Base-by-base conservation (phyloP, 2,888 invertebrate species). In the Acronicta psi region DNA sequence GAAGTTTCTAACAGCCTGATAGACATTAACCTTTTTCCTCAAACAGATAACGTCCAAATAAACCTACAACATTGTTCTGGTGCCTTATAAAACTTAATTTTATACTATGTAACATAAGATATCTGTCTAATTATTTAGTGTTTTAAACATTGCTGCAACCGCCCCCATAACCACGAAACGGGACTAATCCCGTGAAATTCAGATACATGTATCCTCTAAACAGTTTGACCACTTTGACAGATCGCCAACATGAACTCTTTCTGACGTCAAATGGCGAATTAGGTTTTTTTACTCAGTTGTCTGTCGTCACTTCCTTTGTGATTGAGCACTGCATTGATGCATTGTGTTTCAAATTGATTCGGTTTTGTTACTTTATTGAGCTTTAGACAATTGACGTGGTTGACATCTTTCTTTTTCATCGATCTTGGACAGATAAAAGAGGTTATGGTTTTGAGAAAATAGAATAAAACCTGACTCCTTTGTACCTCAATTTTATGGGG, bases 221-320 rank as follows among this genome's bases (percentile, higher is more conserved):
- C 62, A 59, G 90, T 93, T 93, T 90, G 92, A 89, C 89, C 92
- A 91, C 92, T 92, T 92, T 93, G 93, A 93, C 94, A 93, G 92
- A 92, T 91, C 89, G 91, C 86, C 88, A 87, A 90, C 92, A 85
- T 90, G 90, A 87, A 91, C 88, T 90, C 90, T 87, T 88, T 90
- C 90, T 88, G 90, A 88, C 88, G 88, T 80, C 86, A 89, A 92
- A 93, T 92, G 90, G 88, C 90, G 90, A 91, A 91, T 92, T 93
- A 91, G 89, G 88, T 87, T 89, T 93, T 92, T 93, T 93, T 87
- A 85, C 86, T 81, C 91, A 88, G 89, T 91, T 92, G 90, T 92
- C 91, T 91, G 91, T 91, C 92, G 88, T 85, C 91, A 89, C 90
- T 91, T 92, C 92, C 89, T 92, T 93, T 93, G 87, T 93, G 91